A percentile compares a stretch with the other conserved stretches of the same genome.
phyloP scores from a whole-genome alignment of 2,797 vertebrate species.

The Myiotriccus ornatus region DNA sequence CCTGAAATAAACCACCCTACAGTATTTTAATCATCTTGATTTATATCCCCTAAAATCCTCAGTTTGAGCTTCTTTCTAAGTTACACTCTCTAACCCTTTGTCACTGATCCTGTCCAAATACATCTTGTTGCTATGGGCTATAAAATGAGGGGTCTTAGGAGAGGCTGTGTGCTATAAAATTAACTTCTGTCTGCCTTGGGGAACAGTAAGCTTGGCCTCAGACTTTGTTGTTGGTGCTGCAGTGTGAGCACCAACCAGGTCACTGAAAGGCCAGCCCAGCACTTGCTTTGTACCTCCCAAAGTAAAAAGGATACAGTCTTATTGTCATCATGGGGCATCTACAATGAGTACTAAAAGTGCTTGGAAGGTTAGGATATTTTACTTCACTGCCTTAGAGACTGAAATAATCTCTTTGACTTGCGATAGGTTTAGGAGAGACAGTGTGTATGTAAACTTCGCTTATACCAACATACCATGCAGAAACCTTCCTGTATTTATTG shows the following conservation, averaged over 20 bases:
- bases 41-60: not conserved
- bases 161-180: not conserved
- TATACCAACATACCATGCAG: not conserved
- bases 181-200: not conserved
- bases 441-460: not conserved
- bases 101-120: not conserved
- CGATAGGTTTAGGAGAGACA: not conserved
- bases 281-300: not conserved
- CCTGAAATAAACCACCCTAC: not conserved
- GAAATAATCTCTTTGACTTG: not conserved
- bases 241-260: not conserved
- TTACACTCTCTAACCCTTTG: not conserved
- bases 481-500: not conserved
- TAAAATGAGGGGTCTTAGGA: not conserved
- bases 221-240: not conserved
- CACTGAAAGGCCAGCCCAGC: not conserved
- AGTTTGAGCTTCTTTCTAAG: not conserved
- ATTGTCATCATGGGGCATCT: fast-evolving
- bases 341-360: fast-evolving
- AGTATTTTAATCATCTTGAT: not conserved
- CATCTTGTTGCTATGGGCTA: not conserved
- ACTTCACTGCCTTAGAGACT: not conserved
- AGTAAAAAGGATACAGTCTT: not conserved
- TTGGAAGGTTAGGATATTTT: not conserved
- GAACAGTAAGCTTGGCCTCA: not conserved